These are phyloP conservation scores for Drosophila conformis DNA, from an alignment of 2,888 invertebrate species.

Conservation along the genomic window DNA sequence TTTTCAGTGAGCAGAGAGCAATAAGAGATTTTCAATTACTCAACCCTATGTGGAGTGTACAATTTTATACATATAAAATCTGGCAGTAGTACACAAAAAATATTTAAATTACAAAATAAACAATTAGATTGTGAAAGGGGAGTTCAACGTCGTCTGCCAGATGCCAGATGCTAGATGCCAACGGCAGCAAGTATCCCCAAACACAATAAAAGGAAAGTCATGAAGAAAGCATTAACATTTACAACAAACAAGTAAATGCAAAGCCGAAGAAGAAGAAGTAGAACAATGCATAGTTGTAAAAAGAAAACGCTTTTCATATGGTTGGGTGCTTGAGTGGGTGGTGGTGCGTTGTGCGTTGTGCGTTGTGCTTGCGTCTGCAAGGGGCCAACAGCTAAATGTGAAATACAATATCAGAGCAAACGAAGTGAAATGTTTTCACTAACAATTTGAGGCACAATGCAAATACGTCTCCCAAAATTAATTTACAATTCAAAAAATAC, in stretches of 20 bases:
- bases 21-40: slow-evolving; percentile 67
- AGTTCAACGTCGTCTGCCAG: slow-evolving; percentile 47
- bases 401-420: slow-evolving; percentile 64
- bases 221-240: slow-evolving; percentile 67
- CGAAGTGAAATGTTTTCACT: slow-evolving; percentile 67
- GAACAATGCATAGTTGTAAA: slow-evolving; percentile 60
- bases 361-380: slow-evolving; percentile 13
- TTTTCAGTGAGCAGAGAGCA: slow-evolving; percentile 11
- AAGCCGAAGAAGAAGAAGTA: slow-evolving; percentile 1
- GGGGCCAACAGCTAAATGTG: slow-evolving; percentile 49
- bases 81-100: slow-evolving; percentile 47
- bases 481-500: slow-evolving; percentile 50
- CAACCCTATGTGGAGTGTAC: slow-evolving; percentile 37
- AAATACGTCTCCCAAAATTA: slow-evolving; percentile 52
- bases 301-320: slow-evolving; percentile 58
- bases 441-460: slow-evolving; percentile 50
- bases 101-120: slow-evolving; percentile 80
- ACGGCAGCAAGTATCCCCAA: slow-evolving; percentile 44
- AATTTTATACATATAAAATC: slow-evolving; percentile 17
- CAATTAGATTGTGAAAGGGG: slow-evolving; percentile 72
- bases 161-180: slow-evolving; percentile 59
- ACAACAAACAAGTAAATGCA: slow-evolving; percentile 22
- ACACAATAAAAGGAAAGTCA: slow-evolving; percentile 64
- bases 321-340: slow-evolving; percentile 14
- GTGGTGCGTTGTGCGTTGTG: neutral